These are phyloP conservation scores for Griposia aprilina DNA, from an alignment of 2,888 invertebrate species.

Conservation along the genomic window DNA sequence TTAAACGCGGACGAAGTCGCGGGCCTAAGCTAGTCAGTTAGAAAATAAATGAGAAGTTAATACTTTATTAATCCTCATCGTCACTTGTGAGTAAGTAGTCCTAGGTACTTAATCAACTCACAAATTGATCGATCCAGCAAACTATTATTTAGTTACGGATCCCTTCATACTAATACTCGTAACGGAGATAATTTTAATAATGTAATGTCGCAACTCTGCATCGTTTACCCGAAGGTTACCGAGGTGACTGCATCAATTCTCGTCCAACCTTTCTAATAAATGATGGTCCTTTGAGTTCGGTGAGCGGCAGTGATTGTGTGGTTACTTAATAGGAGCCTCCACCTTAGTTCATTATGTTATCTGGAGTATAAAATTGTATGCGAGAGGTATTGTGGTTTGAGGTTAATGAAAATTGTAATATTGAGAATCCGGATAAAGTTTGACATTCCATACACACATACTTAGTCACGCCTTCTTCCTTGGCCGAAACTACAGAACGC, in stretches of 20 bases:
- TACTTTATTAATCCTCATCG: too few relatives aligned
- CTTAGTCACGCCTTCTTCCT: too few relatives aligned
- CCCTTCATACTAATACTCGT: neutral
- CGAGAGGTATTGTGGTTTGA: conserved; percentile 17
- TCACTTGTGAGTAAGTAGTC: too few relatives aligned
- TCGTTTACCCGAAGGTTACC: conserved; percentile 42
- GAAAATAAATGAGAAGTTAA: too few relatives aligned
- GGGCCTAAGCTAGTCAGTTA: too few relatives aligned
- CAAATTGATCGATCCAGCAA: neutral
- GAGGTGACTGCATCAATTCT: conserved; percentile 56
- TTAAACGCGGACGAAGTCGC: too few relatives aligned
- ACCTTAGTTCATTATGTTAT: conserved; percentile 18
- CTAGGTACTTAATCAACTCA: too few relatives aligned
- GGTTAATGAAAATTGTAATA: conserved; percentile 27
- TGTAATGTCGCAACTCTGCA: conserved; percentile 24
- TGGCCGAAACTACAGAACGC: too few relatives aligned
- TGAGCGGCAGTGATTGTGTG: conserved; percentile 38
- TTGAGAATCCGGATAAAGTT: neutral
- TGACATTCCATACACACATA: neutral
- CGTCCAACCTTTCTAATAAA: conserved; percentile 56
- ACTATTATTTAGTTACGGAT: conserved; percentile 13
- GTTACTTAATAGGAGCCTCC: conserved; percentile 28
- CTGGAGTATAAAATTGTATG: conserved; percentile 6
- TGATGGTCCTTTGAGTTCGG: conserved; percentile 50
- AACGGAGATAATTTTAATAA: conserved; percentile 22